A percentile compares a stretch with the other conserved stretches of the same genome.
Evolutionary conservation across 1,140 invertebrate genomes (phyloP).

Genomic region (Pomacea maculata): DNA sequence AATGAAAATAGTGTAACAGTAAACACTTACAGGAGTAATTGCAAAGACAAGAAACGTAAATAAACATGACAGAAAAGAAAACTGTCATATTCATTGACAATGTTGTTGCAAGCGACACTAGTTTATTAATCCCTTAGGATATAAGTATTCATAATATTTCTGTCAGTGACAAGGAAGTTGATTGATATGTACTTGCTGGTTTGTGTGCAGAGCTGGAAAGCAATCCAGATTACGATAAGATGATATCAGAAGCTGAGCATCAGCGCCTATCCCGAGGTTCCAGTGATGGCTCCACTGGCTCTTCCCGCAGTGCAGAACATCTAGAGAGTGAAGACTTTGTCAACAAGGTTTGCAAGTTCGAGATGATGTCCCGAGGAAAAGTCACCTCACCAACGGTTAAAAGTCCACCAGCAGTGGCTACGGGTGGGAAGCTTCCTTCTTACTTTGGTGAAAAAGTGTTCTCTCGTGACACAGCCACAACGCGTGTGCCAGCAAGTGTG

Average conservation of each 20-base stretch:
- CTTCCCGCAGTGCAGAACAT: slow-evolving; percentile 36
- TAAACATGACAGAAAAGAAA: too few relatives aligned
- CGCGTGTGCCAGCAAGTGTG: slow-evolving; percentile 53
- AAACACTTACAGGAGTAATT: too few relatives aligned
- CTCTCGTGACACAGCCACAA: slow-evolving; percentile 59
- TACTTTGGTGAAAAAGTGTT: slow-evolving; percentile 63
- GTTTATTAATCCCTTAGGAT: too few relatives aligned
- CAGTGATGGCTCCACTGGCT: slow-evolving; percentile 23
- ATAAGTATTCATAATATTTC: too few relatives aligned
- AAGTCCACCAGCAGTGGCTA: slow-evolving; percentile 6
- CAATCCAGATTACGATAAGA: slow-evolving; percentile 55
- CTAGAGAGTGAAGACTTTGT: slow-evolving; percentile 57
- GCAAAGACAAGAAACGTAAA: too few relatives aligned
- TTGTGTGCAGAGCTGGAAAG: slow-evolving; percentile 53
- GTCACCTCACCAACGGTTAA: slow-evolving; percentile 27
- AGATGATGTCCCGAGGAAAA: slow-evolving; percentile 56
- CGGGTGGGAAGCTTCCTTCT: slow-evolving; percentile 4
- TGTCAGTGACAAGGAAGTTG: too few relatives aligned
- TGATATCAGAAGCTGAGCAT: slow-evolving; percentile 55
- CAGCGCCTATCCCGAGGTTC: slow-evolving; percentile 32
- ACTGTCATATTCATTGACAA: too few relatives aligned
- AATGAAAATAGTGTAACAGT: too few relatives aligned
- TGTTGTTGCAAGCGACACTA: too few relatives aligned
- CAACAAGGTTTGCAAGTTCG: slow-evolving; percentile 62
- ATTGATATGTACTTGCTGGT: background rate